Percentiles rank a stretch among this genome's conserved stretches.
Conservation (phyloP, 2,888 invertebrate genomes). For the Pollenia griseotomentosa region DNA sequence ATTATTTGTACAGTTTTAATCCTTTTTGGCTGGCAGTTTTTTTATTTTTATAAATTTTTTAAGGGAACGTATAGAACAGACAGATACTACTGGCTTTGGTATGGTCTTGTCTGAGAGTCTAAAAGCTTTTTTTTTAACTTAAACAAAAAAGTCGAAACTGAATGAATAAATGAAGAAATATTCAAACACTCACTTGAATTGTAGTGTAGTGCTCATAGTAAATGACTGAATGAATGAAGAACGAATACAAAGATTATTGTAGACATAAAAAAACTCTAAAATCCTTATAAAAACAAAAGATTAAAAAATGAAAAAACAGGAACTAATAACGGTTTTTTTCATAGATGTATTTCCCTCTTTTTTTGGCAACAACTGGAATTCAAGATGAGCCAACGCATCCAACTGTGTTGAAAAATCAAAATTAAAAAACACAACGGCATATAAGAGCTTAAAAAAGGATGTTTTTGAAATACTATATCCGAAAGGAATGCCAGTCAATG, state of each 20-base stretch:
- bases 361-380: slow-evolving; percentile 30
- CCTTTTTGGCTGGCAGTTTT: slow-evolving; percentile 29
- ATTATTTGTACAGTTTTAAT: slow-evolving; percentile 17
- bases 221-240: slow-evolving; percentile 38
- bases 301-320: slow-evolving; percentile 33
- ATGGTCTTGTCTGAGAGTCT: slow-evolving; percentile 13
- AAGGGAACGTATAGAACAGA: neutral
- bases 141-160: neutral
- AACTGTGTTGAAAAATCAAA: slow-evolving; percentile 26
- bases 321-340: slow-evolving; percentile 40
- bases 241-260: slow-evolving; percentile 31
- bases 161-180: slow-evolving; percentile 2
- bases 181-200: slow-evolving; percentile 8
- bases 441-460: slow-evolving; percentile 9
- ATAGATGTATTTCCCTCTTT: neutral
- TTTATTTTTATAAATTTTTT: slow-evolving; percentile 4
- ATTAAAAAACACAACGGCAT: slow-evolving; percentile 17
- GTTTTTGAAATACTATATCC: slow-evolving; percentile 19
- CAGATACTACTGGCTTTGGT: neutral
- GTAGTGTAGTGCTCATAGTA: neutral
- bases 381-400: slow-evolving; percentile 18
- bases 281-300: slow-evolving; percentile 29
- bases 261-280: slow-evolving; percentile 38
- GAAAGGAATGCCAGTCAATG: neutral
- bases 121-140: neutral